Evolutionary conservation across 2,113 vertebrate species (phyloP), one percentile per base, ranked within the genome.

Genomic region (Protomyctophum bolini): DNA sequence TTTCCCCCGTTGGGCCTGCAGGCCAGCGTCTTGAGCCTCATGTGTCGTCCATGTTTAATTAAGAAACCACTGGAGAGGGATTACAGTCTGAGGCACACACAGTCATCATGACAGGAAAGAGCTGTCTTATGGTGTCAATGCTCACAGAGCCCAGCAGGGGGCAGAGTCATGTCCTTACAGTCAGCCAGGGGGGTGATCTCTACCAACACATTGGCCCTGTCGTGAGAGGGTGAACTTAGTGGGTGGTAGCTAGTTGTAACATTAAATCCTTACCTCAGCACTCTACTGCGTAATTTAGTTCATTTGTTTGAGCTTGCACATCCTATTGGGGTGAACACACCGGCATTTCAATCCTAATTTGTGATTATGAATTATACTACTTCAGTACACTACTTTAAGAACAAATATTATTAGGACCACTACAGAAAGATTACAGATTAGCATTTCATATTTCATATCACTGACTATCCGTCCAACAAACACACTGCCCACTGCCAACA

Each of bases 31-130:
- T 83, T 62, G 69, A 73, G 79, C 83, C 83, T 48, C 68, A 8
- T 65, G 79, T 81, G 77, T 68, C 48, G 46, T 68, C 65, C 50
- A 2, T 86, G 82, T 88, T 88, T 86, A 88, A 90, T 92, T 90
- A 89, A 88, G 83, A 85, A 80, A 73, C 76, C 8, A 8, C 75
- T 68, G 51, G 52, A 73, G 74, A 82, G 73, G 85, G 86, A 88
- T 86, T 83, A 86, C 15, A 74, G 74, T 69, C 65, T 58, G 41
- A 73, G 63, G 63, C 48, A 15, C 61, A 63, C 48, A 15, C 61
- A 63, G 54, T 29, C 63, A 84, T 58, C 73, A 55, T 10, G 59
- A 46, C 21, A 48, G 33, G 76, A 64, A 48, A 61, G 70, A 68
- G 63, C 21, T 49, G 70, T 59, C 69, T 78, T 73, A 69, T 52